These are phyloP conservation scores for Myotis planiceps DNA, from an alignment of 2,797 vertebrate genomes.

Conservation along the genomic window DNA sequence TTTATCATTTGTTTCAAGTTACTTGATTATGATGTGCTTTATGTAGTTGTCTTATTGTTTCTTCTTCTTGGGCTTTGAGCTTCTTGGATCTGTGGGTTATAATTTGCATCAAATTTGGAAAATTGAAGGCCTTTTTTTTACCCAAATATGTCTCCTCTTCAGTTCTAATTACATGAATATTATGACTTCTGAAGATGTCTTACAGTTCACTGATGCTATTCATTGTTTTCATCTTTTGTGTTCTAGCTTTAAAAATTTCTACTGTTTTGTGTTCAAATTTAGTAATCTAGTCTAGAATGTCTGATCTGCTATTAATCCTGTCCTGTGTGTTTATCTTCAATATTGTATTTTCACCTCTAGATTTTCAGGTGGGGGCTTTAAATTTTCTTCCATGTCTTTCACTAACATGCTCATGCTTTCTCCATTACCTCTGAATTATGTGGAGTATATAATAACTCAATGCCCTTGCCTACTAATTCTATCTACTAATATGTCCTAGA, in stretches of 20 bases:
- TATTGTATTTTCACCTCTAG: background rate
- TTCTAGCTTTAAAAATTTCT: background rate
- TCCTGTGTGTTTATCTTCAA: background rate
- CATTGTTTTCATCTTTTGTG: background rate
- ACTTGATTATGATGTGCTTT: background rate
- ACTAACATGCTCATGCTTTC: background rate
- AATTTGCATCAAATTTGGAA: background rate
- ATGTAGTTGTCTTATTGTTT: background rate
- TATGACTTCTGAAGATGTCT: background rate
- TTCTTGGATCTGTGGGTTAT: background rate
- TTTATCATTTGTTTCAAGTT: constrained; percentile 14
- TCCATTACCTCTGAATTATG: background rate
- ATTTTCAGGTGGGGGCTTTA: background rate
- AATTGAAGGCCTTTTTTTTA: background rate
- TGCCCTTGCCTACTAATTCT: background rate
- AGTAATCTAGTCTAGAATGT: background rate
- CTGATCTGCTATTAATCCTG: background rate
- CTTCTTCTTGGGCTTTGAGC: background rate
- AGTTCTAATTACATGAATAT: background rate
- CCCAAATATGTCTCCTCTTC: background rate
- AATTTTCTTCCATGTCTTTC: background rate
- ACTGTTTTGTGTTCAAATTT: background rate
- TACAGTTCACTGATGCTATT: background rate
- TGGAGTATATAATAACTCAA: background rate
- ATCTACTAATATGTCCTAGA: background rate